phyloP scores from a whole-genome alignment of 35 echinoderm and acorn worm species.

The Heliocidaris tuberculata region DNA sequence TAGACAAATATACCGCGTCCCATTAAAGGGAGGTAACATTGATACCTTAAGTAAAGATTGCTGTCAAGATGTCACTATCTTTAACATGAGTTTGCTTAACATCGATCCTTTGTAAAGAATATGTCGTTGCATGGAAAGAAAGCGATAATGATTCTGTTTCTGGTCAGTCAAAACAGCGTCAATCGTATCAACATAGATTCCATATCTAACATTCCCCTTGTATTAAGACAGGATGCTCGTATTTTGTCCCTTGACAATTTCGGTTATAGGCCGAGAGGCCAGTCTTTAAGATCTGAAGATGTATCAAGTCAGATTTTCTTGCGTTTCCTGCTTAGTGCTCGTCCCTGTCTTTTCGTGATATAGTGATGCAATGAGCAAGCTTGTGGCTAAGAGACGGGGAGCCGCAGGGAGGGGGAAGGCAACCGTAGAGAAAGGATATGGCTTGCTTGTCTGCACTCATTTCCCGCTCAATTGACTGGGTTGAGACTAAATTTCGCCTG shows the following conservation, averaged over 20 bases:
- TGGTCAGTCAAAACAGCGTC: slow-evolving; percentile 15
- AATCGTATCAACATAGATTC: neutral
- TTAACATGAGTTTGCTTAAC: neutral
- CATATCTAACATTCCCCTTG: neutral
- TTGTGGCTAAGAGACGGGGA: neutral
- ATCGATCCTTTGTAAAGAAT: neutral
- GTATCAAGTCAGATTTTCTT: slow-evolving; percentile 16
- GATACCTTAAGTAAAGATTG: too few relatives aligned
- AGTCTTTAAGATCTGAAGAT: neutral
- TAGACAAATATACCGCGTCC: too few relatives aligned
- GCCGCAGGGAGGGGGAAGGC: slow-evolving; percentile 13
- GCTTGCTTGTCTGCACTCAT: slow-evolving; percentile 29
- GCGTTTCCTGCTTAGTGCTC: neutral
- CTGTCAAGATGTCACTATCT: too few relatives aligned
- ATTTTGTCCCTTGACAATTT: neutral
- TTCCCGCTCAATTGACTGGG: slow-evolving; percentile 46
- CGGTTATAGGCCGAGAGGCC: neutral
- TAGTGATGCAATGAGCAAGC: neutral
- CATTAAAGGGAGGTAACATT: too few relatives aligned
- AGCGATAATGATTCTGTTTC: neutral
- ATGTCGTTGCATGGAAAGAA: neutral
- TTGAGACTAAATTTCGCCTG: slow-evolving; percentile 47
- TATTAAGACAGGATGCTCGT: neutral
- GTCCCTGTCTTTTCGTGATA: neutral
- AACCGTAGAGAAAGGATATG: slow-evolving; percentile 20